Conservation (phyloP, 2,888 invertebrate genomes). For the Shargacucullia verbasci region DNA sequence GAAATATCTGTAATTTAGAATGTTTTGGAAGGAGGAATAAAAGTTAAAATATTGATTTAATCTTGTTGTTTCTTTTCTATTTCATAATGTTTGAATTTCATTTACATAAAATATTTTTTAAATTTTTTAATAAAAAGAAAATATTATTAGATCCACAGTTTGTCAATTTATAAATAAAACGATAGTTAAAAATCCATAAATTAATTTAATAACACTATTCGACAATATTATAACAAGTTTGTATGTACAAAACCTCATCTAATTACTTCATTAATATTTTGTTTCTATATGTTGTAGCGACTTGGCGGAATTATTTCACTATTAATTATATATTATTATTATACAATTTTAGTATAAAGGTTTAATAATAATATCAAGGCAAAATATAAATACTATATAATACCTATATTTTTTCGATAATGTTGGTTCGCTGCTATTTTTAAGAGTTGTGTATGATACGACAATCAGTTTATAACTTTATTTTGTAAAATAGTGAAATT, state of each 20-base stretch:
- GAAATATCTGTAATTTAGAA: background rate
- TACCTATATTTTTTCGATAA: no score
- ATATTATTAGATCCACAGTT: no score
- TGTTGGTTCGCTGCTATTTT: no score
- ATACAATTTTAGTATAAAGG: background rate
- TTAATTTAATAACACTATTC: slow-evolving; percentile 88
- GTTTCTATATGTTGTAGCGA: slow-evolving; percentile 51
- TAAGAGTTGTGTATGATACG: no score
- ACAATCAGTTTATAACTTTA: no score
- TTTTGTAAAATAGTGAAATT: slow-evolving; percentile 28
- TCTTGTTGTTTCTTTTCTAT: slow-evolving; percentile 19
- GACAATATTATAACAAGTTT: slow-evolving; percentile 85
- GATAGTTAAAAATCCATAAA: slow-evolving; percentile 83
- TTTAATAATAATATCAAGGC: no score
- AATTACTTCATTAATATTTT: slow-evolving; percentile 60
- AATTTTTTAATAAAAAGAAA: no score
- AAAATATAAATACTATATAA: no score
- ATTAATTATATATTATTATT: background rate
- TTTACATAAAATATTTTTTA: no score
- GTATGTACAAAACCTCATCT: slow-evolving; percentile 83
- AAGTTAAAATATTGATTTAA: slow-evolving; percentile 15
- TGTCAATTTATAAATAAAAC: slow-evolving; percentile 57
- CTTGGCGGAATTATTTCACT: slow-evolving; percentile 34
- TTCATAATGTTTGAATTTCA: no score
- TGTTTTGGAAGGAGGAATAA: slow-evolving; percentile 25